phyloP scores from a whole-genome alignment of 1,140 invertebrate genomes.

The Drosophila azteca region DNA sequence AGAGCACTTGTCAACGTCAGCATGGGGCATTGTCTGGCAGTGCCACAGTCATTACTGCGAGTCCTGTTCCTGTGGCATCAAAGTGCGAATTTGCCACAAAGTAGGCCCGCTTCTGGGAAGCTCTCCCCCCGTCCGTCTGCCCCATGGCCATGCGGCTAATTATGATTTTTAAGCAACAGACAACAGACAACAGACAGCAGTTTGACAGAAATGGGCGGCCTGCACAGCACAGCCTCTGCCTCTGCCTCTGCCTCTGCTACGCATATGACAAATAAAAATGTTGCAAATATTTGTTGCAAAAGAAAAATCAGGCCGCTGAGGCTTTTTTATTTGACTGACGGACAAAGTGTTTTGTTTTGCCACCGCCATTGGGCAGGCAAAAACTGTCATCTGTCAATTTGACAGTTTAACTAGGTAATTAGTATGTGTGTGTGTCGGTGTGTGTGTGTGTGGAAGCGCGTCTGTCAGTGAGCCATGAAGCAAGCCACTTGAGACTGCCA shows the following conservation, averaged over 20 bases:
- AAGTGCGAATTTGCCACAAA: conserved; percentile 56
- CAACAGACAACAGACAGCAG: conserved; percentile 54
- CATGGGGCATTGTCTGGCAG: conserved; percentile 9
- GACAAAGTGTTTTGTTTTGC: conserved; percentile 63
- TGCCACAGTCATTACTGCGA: background rate
- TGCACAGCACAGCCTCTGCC: conserved; percentile 6
- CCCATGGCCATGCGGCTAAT: conserved; percentile 52
- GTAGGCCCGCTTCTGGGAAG: conserved; percentile 59
- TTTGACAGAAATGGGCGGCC: conserved; percentile 67
- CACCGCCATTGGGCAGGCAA: conserved; percentile 67
- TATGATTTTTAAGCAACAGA: conserved; percentile 69
- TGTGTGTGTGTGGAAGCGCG: conserved; percentile 45
- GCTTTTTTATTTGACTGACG: conserved; percentile 51
- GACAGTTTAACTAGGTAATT: conserved; percentile 83
- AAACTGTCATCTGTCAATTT: conserved; percentile 83
- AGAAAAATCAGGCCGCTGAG: conserved; percentile 33
- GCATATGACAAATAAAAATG: conserved; percentile 71
- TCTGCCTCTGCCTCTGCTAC: conserved; percentile 50
- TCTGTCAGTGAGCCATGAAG: conserved; percentile 74
- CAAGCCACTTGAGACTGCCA: conserved; percentile 66
- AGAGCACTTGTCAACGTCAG: conserved; percentile 63
- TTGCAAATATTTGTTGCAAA: conserved; percentile 65
- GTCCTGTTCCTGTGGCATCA: conserved; percentile 32
- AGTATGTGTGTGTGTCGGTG: conserved; percentile 54
- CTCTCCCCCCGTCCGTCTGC: conserved; percentile 24